phyloP scores from a whole-genome alignment of 2,113 vertebrate species.

The Climacteris rufus region DNA sequence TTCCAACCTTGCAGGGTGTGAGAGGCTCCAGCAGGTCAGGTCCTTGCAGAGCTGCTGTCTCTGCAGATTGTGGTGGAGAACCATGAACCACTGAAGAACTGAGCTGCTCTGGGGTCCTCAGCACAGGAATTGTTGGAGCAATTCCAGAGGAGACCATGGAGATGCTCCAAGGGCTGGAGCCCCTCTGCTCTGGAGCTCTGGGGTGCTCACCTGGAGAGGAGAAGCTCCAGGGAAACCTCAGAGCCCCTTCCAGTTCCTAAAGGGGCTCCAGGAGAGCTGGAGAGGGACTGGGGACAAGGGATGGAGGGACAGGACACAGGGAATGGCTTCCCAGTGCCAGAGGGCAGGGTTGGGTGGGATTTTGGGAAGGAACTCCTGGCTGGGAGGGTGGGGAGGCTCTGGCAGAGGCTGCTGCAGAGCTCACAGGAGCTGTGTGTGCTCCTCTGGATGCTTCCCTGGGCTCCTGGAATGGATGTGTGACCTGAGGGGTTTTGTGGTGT shows the following conservation, averaged over 20 bases:
- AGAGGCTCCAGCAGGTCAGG: background rate
- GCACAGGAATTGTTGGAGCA: background rate
- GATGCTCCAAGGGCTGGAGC: background rate
- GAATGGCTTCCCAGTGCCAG: background rate
- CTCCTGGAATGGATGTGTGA: accelerated
- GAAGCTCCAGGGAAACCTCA: accelerated
- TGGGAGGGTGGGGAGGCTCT: accelerated
- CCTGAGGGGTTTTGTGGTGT: background rate
- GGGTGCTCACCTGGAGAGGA: background rate
- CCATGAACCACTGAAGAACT: background rate
- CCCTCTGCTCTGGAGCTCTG: background rate
- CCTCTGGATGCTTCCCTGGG: background rate
- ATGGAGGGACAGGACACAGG: background rate
- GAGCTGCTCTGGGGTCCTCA: background rate
- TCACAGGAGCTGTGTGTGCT: no score
- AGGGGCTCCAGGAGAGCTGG: background rate
- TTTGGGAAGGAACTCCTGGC: accelerated
- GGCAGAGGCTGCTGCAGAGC: background rate
- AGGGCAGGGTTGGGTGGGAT: accelerated
- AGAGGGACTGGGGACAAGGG: background rate
- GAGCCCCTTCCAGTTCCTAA: background rate
- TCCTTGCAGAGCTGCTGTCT: background rate
- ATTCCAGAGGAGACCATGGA: background rate
- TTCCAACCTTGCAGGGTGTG: background rate
- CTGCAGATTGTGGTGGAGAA: background rate